A percentile compares a stretch with the other conserved stretches of the same genome.
Conservation (phyloP, 2,113 vertebrate species). For the Grammomys dolichurus region DNA sequence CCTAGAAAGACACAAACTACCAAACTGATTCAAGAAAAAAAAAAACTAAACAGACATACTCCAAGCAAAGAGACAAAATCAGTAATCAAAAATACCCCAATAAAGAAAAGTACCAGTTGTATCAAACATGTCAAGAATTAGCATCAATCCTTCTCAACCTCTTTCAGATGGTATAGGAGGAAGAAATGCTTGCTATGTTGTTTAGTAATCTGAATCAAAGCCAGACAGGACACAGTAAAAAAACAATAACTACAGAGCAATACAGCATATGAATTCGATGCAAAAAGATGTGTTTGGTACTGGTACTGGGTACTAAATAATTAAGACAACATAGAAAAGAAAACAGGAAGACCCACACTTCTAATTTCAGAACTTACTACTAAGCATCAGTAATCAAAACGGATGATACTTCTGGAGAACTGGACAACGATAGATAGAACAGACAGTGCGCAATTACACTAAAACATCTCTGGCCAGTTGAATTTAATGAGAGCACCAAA, state of each 20-base stretch:
- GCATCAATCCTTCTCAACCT: neutral
- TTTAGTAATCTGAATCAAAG: neutral
- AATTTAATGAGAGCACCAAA: neutral
- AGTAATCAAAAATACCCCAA: constrained; percentile 6
- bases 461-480: neutral
- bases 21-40: neutral
- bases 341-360: neutral
- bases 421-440: neutral
- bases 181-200: neutral
- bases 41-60: neutral
- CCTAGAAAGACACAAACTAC: constrained; percentile 26
- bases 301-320: neutral
- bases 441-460: neutral
- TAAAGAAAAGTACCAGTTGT: neutral
- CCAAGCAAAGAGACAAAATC: neutral
- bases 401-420: neutral
- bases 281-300: neutral
- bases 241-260: constrained; percentile 24
- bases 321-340: constrained; percentile 1
- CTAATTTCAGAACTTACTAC: constrained; percentile 19
- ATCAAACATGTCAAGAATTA: constrained; percentile 2
- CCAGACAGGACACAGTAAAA: neutral
- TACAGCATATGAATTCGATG: neutral
- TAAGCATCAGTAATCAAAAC: neutral
- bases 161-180: neutral